phyloP scores from a whole-genome alignment of 2,113 vertebrate genomes.

The Chionis minor region DNA sequence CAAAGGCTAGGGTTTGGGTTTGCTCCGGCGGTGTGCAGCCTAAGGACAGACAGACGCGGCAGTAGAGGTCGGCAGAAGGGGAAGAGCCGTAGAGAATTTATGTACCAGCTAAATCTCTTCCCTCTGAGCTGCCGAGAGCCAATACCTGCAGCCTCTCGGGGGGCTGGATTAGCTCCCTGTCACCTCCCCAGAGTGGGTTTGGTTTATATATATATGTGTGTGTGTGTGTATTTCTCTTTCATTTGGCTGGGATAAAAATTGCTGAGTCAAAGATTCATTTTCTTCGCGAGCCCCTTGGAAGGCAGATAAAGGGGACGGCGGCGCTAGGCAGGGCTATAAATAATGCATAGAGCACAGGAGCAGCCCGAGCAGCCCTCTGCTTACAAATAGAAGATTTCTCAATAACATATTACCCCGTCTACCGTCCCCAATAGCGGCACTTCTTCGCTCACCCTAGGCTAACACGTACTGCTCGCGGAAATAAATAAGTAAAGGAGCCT shows the following conservation, averaged over 20 bases:
- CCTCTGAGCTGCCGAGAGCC: neutral
- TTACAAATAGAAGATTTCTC: constrained; percentile 19
- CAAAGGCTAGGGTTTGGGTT: neutral
- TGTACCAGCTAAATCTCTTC: neutral
- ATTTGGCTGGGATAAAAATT: constrained; percentile 34
- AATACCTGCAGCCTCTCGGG: neutral
- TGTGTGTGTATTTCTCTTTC: constrained; percentile 22
- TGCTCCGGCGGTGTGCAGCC: neutral
- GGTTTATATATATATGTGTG: neutral
- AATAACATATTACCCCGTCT: neutral
- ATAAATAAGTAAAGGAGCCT: neutral
- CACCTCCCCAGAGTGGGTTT: neutral
- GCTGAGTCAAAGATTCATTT: constrained; percentile 67
- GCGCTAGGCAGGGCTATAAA: constrained; percentile 29
- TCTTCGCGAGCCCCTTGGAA: constrained; percentile 34
- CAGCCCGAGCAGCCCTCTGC: constrained; percentile 44
- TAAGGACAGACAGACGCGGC: neutral
- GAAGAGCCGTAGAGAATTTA: constrained; percentile 4
- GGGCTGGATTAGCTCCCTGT: neutral
- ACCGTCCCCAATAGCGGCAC: neutral
- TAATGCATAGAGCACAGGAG: constrained; percentile 52
- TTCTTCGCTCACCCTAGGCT: neutral
- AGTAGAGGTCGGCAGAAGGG: neutral
- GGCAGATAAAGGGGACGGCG: constrained; percentile 31
- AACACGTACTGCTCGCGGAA: neutral